Conservation (phyloP, 2,888 invertebrate species). For the Ormyrus pomaceus region DNA sequence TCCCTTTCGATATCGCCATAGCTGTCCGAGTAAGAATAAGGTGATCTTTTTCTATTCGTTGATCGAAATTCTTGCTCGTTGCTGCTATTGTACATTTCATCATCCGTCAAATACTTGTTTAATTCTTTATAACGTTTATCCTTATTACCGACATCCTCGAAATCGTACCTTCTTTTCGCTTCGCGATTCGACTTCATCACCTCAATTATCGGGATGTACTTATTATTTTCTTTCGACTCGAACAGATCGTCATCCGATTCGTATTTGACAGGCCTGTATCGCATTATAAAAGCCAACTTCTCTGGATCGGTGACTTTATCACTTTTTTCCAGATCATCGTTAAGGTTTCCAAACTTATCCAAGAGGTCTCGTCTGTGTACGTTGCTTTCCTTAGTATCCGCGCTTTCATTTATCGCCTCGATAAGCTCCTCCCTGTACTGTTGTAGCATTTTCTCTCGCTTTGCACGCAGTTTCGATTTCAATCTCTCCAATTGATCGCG, state of each 20-base stretch:
- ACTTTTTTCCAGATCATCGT: slow-evolving; percentile 5
- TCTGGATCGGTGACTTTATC: not conserved
- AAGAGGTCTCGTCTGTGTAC: slow-evolving; percentile 37
- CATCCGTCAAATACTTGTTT: not conserved
- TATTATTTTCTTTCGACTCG: slow-evolving; percentile 16
- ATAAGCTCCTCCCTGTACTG: slow-evolving; percentile 59
- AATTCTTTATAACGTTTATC: not conserved
- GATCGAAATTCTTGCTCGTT: slow-evolving; percentile 9
- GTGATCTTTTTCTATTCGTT: slow-evolving; percentile 32
- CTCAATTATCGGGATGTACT: slow-evolving; percentile 3
- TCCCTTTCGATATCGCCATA: too few relatives aligned
- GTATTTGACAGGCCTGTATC: slow-evolving; percentile 4
- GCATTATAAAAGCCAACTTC: slow-evolving; percentile 17
- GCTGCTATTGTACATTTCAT: slow-evolving; percentile 2
- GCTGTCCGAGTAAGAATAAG: slow-evolving; percentile 7
- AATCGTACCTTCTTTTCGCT: not conserved
- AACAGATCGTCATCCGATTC: not conserved
- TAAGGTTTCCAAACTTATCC: not conserved
- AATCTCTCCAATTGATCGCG: slow-evolving; percentile 59
- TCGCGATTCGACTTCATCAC: not conserved
- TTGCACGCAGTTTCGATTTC: slow-evolving; percentile 59
- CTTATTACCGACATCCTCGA: not conserved
- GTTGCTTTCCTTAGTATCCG: slow-evolving; percentile 30
- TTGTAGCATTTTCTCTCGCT: slow-evolving; percentile 58
- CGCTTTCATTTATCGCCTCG: slow-evolving; percentile 53